Evolutionary conservation across 2,797 vertebrate species (phyloP).

Genomic region (Neopelma chrysocephalum): DNA sequence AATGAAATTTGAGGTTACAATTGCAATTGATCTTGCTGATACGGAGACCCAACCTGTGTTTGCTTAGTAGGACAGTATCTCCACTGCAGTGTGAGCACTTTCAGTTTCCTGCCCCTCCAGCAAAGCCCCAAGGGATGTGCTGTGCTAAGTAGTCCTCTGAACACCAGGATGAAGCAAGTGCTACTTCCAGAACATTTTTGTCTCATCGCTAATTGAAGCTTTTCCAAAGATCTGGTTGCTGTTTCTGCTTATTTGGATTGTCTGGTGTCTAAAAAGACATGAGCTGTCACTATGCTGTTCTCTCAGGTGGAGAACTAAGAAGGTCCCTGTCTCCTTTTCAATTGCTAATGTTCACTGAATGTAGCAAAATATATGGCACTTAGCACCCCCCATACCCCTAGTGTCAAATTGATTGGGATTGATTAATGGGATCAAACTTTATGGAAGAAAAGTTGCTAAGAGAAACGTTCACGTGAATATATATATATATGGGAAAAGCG

Average conservation of each 20-base stretch:
- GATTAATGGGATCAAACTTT: background rate
- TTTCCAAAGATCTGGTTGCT: background rate
- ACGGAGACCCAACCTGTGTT: background rate
- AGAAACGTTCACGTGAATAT: background rate
- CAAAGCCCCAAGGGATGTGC: background rate
- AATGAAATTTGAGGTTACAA: background rate
- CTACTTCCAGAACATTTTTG: conserved; percentile 18
- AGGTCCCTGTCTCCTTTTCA: background rate
- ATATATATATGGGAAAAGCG: background rate
- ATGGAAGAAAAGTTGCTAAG: background rate
- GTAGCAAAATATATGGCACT: background rate
- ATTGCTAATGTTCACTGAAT: background rate
- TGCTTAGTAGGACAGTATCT: background rate
- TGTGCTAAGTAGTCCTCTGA: background rate
- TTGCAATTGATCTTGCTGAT: background rate
- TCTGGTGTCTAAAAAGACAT: conserved; percentile 26
- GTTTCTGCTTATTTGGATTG: background rate
- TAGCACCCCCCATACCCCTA: background rate
- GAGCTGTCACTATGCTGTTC: background rate
- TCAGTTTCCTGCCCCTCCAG: background rate
- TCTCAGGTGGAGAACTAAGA: background rate
- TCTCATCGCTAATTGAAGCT: background rate
- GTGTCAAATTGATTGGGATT: background rate
- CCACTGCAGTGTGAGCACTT: background rate
- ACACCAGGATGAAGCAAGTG: background rate